Conservation (phyloP, 2,888 invertebrate genomes). For the Hypercompe scribonia region DNA sequence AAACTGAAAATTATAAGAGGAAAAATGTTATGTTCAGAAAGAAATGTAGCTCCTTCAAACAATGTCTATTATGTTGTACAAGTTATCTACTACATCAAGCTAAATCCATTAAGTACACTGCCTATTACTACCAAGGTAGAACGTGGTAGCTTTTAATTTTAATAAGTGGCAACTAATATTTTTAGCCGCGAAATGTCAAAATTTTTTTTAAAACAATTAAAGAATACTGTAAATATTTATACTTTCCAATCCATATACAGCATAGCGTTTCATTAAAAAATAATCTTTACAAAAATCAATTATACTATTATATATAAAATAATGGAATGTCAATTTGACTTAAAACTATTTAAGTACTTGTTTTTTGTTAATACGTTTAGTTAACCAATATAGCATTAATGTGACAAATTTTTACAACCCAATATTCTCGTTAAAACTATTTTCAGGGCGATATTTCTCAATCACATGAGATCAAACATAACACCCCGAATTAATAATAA, state of each 20-base stretch:
- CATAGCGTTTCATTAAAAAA: slow-evolving; percentile 26
- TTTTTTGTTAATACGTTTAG: slow-evolving; percentile 37
- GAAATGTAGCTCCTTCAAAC: slow-evolving; percentile 12
- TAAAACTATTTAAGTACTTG: slow-evolving; percentile 58
- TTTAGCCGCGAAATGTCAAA: slow-evolving; percentile 3
- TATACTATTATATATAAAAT: slow-evolving; percentile 51
- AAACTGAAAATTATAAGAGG: not conserved
- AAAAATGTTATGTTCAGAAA: not conserved
- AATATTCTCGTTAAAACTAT: slow-evolving; percentile 39
- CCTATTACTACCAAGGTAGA: not conserved
- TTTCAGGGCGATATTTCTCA: slow-evolving; percentile 32
- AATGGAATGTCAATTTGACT: slow-evolving; percentile 60
- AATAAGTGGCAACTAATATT: slow-evolving; percentile 21
- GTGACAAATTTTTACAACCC: slow-evolving; percentile 58
- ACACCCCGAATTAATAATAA: slow-evolving; percentile 31
- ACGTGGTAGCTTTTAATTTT: slow-evolving; percentile 23
- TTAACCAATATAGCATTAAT: slow-evolving; percentile 55
- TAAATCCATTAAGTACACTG: slow-evolving; percentile 10
- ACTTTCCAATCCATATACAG: slow-evolving; percentile 33
- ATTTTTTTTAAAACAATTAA: slow-evolving; percentile 30
- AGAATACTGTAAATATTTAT: slow-evolving; percentile 29
- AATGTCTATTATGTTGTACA: slow-evolving; percentile 11
- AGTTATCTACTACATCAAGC: slow-evolving; percentile 7
- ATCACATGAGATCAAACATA: slow-evolving; percentile 26
- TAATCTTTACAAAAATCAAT: slow-evolving; percentile 28